Percentiles rank a stretch among this genome's conserved stretches.
Evolutionary conservation across 1,140 invertebrate species (phyloP).

Genomic region (Leptopilina clavipes): DNA sequence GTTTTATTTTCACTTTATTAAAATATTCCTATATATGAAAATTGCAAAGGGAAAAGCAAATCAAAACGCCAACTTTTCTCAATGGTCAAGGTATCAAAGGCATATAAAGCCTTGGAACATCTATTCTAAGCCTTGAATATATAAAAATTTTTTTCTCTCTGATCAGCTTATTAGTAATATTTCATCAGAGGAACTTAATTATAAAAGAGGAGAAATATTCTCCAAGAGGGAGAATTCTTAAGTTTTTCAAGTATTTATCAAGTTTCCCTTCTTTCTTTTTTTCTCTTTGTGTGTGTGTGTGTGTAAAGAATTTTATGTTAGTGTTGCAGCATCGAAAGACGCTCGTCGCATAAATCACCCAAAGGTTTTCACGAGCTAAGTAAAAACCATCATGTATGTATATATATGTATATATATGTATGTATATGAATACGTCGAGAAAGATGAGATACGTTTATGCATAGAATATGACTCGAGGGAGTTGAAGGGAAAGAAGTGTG

Average conservation of each 20-base stretch:
- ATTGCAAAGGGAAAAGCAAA: neutral
- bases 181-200: slow-evolving; percentile 5
- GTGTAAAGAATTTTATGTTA: neutral
- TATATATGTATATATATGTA: too few relatives aligned
- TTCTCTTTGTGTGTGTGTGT: neutral
- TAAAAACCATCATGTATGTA: slow-evolving; percentile 39
- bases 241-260: slow-evolving; percentile 25
- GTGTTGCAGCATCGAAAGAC: slow-evolving; percentile 9
- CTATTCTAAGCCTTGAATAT: neutral
- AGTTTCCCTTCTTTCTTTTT: neutral
- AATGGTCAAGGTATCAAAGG: neutral
- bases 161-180: neutral
- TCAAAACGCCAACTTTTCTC: neutral
- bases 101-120: neutral
- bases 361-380: slow-evolving; percentile 53
- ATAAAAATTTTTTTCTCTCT: neutral
- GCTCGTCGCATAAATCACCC: slow-evolving; percentile 53
- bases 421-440: slow-evolving; percentile 53
- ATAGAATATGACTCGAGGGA: slow-evolving; percentile 58
- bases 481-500: slow-evolving; percentile 44
- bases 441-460: slow-evolving; percentile 57
- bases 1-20: too few relatives aligned
- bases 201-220: slow-evolving; percentile 1
- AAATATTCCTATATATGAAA: too few relatives aligned
- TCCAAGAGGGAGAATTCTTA: neutral